Conservation (phyloP, 2,113 vertebrate species). For the Solea senegalensis region DNA sequence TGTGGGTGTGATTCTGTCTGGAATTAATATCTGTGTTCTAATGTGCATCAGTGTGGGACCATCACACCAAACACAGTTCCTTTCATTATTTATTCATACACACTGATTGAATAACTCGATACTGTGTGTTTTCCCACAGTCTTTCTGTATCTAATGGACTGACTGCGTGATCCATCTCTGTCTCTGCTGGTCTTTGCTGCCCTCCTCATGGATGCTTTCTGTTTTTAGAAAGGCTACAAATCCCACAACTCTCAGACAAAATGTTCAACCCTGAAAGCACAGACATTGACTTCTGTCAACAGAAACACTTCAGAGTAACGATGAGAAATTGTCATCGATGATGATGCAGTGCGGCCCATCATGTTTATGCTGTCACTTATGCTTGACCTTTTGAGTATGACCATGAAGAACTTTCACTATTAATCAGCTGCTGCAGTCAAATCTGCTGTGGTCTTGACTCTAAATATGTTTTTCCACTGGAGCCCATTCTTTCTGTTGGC, state of each 20-base stretch:
- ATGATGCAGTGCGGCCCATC: background rate
- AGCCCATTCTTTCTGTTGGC: no score
- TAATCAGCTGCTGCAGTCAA: no score
- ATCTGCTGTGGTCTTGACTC: no score
- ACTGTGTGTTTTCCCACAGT: constrained; percentile 13
- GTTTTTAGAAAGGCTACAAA: background rate
- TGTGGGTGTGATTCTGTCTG: background rate
- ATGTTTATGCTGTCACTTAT: background rate
- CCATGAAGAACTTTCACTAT: background rate
- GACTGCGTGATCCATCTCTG: constrained; percentile 1
- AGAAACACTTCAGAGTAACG: background rate
- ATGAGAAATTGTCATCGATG: background rate
- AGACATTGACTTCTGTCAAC: background rate
- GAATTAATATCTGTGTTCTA: background rate
- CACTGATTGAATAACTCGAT: constrained; percentile 14
- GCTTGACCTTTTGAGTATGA: background rate
- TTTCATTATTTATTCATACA: constrained; percentile 38
- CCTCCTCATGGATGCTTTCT: background rate
- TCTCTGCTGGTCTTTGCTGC: background rate
- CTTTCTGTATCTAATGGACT: constrained; percentile 19
- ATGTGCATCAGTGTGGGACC: background rate
- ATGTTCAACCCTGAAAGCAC: no score
- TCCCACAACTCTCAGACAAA: background rate
- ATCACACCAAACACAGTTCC: background rate
- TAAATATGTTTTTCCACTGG: no score